Evolutionary conservation across 2,888 invertebrate genomes (phyloP).

Genomic region (Abrostola triplasia): DNA sequence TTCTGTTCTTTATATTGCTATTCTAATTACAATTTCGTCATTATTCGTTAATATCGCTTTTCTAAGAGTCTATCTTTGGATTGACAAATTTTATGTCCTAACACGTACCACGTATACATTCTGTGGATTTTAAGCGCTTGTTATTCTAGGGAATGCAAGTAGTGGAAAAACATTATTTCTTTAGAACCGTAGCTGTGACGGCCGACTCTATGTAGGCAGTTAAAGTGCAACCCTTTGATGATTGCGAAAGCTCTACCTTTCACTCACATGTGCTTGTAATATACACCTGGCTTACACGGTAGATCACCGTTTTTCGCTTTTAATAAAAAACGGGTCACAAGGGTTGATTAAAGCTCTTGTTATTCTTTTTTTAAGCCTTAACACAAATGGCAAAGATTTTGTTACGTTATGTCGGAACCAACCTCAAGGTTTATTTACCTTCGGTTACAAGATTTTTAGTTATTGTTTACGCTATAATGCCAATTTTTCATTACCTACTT

Average conservation of each 20-base stretch:
- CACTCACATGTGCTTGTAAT: slow-evolving; percentile 42
- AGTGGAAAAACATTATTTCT: slow-evolving; percentile 57
- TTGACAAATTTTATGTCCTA: neutral
- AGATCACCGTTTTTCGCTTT: slow-evolving; percentile 35
- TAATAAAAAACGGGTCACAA: slow-evolving; percentile 50
- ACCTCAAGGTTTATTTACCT: slow-evolving; percentile 8
- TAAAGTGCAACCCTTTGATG: slow-evolving; percentile 68
- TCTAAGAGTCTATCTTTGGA: neutral
- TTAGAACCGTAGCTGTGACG: slow-evolving; percentile 54
- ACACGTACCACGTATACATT: slow-evolving; percentile 30
- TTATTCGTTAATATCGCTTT: neutral
- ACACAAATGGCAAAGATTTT: slow-evolving; percentile 24
- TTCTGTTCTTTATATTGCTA: neutral
- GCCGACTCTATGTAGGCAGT: slow-evolving; percentile 61
- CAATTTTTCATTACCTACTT: neutral
- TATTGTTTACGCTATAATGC: neutral
- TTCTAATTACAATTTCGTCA: neutral
- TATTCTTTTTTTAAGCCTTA: slow-evolving; percentile 21
- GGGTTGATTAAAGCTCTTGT: slow-evolving; percentile 53
- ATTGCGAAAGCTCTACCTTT: slow-evolving; percentile 57
- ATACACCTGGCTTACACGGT: slow-evolving; percentile 39
- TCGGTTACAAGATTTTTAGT: neutral
- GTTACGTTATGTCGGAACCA: slow-evolving; percentile 21
- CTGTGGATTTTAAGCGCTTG: slow-evolving; percentile 45
- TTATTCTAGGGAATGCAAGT: slow-evolving; percentile 38